Evolutionary conservation across 2,888 invertebrate genomes (phyloP), one percentile per base, ranked within the genome.

Genomic region (Papilio demoleus): DNA sequence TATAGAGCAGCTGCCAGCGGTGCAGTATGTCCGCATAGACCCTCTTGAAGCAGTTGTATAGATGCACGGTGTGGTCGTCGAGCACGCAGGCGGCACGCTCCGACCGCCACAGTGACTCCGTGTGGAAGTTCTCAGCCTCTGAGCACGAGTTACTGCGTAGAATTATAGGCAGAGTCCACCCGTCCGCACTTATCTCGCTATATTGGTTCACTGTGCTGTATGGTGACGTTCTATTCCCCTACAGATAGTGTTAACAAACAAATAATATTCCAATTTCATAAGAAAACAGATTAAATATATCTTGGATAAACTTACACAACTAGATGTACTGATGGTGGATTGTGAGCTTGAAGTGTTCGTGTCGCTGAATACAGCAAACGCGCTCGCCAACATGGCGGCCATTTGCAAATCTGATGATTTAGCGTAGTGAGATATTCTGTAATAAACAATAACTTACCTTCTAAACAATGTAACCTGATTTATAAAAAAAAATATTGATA

Each of bases 321-420:
- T 93, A 9, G 92, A 90, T 19, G 86, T 88, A 70, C 90, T 90
- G 50, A 88, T 88, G 11, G 94, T 93, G 1, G 94, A 94, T 76
- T 94, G 94, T 73, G 94, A 94, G 75, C 92, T 87, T 17, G 89
- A 89, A 71, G 88, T 90, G 63, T 84, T 85, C 12, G 90, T 87
- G 70, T 94, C 93, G 50, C 93, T 94, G 76, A 94, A 94, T 68
- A 95, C 94, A 70, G 96, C 96, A 86, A 98, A 98, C 1, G 97
- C 95, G 82, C 98, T 98, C 72, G 97, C 96, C 68, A 99, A 83
- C 96, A 99, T 97, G 1, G 98, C 98, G 4, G 98, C 97, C 87
- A 97, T 99, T 90, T 99, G 99, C 17, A 98, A 93, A 85, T 99
- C 98, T 6, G 95, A 94, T 65, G 96, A 94, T 74, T 94, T 94